Conservation (phyloP, 2,797 vertebrate genomes). For the Yasuhikotakia modesta region DNA sequence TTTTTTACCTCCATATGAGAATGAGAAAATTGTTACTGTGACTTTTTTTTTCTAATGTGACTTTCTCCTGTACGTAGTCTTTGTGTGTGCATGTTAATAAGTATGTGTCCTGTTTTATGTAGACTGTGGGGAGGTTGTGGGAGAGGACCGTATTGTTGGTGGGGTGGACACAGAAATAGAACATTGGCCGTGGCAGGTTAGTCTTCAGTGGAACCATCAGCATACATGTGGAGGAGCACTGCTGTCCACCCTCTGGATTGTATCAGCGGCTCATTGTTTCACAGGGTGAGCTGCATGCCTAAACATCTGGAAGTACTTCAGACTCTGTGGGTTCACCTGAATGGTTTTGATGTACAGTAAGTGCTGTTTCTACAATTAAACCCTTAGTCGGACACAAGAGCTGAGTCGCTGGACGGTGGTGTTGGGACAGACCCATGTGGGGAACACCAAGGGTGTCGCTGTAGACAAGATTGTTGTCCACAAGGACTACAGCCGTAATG, state of each 20-base stretch:
- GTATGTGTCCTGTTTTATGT: neutral
- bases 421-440: conserved; percentile 50
- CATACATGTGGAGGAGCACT: conserved; percentile 60
- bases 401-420: conserved; percentile 54
- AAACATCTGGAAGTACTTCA: neutral
- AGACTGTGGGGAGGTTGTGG: conserved; percentile 71
- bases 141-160: conserved; percentile 71
- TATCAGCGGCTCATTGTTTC: conserved; percentile 63
- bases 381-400: conserved; percentile 41
- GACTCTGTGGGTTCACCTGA: neutral
- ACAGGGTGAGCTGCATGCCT: conserved; percentile 37
- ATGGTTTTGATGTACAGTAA: neutral
- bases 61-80: too few species aligned
- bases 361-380: neutral
- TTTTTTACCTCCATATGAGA: too few species aligned
- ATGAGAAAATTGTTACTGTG: too few species aligned
- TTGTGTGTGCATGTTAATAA: too few species aligned
- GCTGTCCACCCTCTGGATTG: conserved; percentile 54
- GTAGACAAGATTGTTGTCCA: conserved; percentile 51
- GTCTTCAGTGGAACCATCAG: conserved; percentile 50
- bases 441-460: conserved; percentile 12
- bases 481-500: conserved; percentile 49
- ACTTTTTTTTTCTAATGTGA: too few species aligned
- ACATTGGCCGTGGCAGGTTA: conserved; percentile 63
- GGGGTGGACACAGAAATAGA: conserved; percentile 68